Evolutionary conservation across 1,140 invertebrate genomes (phyloP), one percentile per base, ranked within the genome.

Genomic region (Zeugodacus cucurbitae): DNA sequence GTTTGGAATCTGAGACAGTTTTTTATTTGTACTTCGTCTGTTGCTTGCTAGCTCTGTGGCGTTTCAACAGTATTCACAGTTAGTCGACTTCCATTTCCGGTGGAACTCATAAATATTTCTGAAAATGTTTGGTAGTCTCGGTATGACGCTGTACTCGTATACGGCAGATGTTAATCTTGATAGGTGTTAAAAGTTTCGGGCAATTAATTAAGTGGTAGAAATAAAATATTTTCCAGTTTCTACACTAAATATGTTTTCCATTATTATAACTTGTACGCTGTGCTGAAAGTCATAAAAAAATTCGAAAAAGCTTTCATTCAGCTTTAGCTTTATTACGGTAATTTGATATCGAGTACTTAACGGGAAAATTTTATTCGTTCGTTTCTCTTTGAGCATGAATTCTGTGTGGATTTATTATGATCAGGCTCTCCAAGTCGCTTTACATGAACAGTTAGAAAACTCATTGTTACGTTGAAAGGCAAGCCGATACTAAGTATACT

Each of bases 151-250:
- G 41, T 29, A 17, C 22, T 74, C 10, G 41, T 29, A 17, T 37
- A 41, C 10, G 14, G 48, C 48, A 54, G 67, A 74, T 74, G 32
- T 74, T 67, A 22, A 74, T 74, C 34, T 41, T 82, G 22, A 82
- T 41, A 82, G 44, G 74, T 82, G 74, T 82, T 82, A 82, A 82
- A 82, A 82, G 41, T 48, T 82, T 82, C 41, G 34, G 37, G 41
- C n/a, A 82, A 82, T 82, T 82, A 82, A 82, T 82, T 82, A 82
- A 48, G 74, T 82, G 74, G 22, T 29, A 48, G 74, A 82, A 54
- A 82, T 82, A 14, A 7, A 48, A 82, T 82, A 82, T 48, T 48
- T 82, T 82, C n/a, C 7, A 10, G 74, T 82, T 48, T 26, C 10
- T 22, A 67, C 6, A 67, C 8, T 34, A 2, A 34, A 32, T 10